These are phyloP conservation scores for Epinotia demarniana DNA, from an alignment of 2,888 invertebrate species.

Conservation along the genomic window DNA sequence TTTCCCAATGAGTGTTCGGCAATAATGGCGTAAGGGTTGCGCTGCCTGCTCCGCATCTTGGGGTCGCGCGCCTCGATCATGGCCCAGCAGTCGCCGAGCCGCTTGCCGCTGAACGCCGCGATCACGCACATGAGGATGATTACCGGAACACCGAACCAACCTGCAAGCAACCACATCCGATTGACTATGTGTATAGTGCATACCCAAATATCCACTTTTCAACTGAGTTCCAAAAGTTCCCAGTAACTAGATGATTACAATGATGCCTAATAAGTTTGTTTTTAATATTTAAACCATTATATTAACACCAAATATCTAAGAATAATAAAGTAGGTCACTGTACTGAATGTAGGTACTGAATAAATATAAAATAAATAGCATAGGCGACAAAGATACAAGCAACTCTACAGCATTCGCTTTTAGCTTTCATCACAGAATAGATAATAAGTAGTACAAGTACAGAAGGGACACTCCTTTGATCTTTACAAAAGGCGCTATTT, in stretches of 20 bases:
- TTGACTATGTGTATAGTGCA: background rate
- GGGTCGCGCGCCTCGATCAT: conserved; percentile 87
- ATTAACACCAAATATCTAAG: no score
- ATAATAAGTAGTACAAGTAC: no score
- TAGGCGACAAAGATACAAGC: background rate
- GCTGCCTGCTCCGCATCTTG: conserved; percentile 82
- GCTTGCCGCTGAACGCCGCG: conserved; percentile 87
- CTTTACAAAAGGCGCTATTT: no score
- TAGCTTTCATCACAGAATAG: background rate
- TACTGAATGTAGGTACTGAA: no score
- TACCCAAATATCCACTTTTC: background rate
- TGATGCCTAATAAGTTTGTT: background rate
- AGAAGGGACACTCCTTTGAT: no score
- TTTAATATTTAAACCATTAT: background rate
- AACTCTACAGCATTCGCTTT: background rate
- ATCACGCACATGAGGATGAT: conserved; percentile 85
- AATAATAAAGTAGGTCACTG: no score
- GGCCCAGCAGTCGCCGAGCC: conserved; percentile 88
- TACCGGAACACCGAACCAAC: conserved; percentile 87
- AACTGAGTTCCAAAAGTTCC: background rate
- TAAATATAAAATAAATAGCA: no score
- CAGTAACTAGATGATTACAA: background rate
- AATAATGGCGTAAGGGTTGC: conserved; percentile 89
- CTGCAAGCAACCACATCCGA: conserved; percentile 63
- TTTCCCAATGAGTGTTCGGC: conserved; percentile 86